Percentiles rank a stretch among this genome's conserved stretches.
phyloP scores from a whole-genome alignment of 2,888 invertebrate species.

The Aspidiotus destructor region DNA sequence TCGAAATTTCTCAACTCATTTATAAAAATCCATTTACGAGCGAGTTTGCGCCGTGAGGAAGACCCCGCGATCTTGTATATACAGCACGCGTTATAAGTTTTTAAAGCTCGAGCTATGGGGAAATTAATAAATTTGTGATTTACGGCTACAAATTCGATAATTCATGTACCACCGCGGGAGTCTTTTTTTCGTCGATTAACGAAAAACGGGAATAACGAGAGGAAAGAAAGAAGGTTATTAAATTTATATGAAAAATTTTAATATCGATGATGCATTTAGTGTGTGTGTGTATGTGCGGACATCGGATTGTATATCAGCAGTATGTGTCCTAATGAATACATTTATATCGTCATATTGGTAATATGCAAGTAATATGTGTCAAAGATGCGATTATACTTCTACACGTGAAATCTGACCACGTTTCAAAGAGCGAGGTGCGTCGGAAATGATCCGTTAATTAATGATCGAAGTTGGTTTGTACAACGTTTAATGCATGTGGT shows the following conservation, averaged over 20 bases:
- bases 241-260: not conserved
- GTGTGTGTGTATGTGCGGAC: too few species aligned
- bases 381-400: not conserved
- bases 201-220: not conserved
- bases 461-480: not conserved
- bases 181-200: not conserved
- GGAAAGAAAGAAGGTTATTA: not conserved
- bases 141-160: not conserved
- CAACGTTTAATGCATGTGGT: not conserved
- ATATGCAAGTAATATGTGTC: not conserved
- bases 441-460: not conserved
- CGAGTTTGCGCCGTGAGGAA: too few species aligned
- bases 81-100: too few species aligned
- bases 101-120: not conserved
- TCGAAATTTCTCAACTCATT: too few species aligned
- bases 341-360: not conserved
- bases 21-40: too few species aligned
- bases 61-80: too few species aligned
- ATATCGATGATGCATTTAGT: too few species aligned
- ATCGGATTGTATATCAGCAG: too few species aligned
- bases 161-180: constrained; percentile 2
- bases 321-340: too few species aligned
- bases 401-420: too few species aligned
- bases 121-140: constrained; percentile 2
- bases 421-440: too few species aligned